Base-by-base conservation (phyloP, 2,797 vertebrate species). In the Microchirus variegatus region DNA sequence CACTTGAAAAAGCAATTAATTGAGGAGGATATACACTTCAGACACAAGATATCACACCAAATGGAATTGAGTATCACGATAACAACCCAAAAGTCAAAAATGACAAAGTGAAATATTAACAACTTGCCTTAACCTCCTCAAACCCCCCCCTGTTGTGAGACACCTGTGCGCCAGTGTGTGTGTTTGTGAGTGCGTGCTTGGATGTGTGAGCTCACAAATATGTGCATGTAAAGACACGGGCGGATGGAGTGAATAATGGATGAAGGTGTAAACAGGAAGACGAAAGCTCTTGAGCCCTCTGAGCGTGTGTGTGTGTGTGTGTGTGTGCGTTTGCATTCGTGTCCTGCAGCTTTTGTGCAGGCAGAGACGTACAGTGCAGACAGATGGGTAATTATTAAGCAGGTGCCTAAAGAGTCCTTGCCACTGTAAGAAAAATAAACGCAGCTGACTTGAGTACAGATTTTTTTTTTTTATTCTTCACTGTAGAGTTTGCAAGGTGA, bases 241-340 rank as follows among this genome's bases (percentile, higher is more conserved):
- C 80, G 81, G 87, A 90, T 85, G 57, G 55, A 59, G 61, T 92
- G 77, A 91, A 90, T 91, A 87, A 92, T 92, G 83, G 62, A 92
- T 91, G 79, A 84, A 61, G 75, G 77, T 75, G 79, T 89, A 90
- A 91, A 91, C 87, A 90, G 90, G 89, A 91, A 89, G 82, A 75
- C 68, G 81, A 81, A 90, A 76, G 83, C 85, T 83, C 76, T 75
- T 45, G 74, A 83, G 79, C 71, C 69, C 56, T 71, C 10, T 0
- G 57, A 51, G 57, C 31, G 37, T 64, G 41, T 14, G 19, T 45
- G 50, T 54, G 43, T 70, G 68, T 36, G 37, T 64, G 41, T 14
- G 19, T 36, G 37, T 64, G 41, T 14, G 19, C 45, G 50, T 54
- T 44, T 70, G 68, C 46, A 9, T 63, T 48, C 63, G 75, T 79